Base-by-base conservation (phyloP, 2,888 invertebrate species). In the Micropterix aruncella region DNA sequence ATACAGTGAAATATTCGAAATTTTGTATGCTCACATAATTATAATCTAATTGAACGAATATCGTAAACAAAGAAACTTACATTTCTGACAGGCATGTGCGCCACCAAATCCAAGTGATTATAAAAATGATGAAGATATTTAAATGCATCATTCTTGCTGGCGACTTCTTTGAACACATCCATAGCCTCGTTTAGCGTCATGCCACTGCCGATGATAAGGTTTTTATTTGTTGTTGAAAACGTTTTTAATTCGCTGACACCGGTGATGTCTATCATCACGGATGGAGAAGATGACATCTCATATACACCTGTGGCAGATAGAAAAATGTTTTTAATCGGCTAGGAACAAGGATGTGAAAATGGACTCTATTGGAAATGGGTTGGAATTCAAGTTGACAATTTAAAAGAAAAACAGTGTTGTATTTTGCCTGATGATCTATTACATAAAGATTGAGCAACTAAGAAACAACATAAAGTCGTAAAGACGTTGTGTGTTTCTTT, bases 31-130 rank as follows among this genome's bases (percentile, higher is more conserved):
- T n/a, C n/a, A n/a, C n/a, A n/a, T n/a, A n/a, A n/a, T n/a, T n/a
- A n/a, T n/a, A n/a, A n/a, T n/a, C n/a, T n/a, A n/a, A n/a, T n/a
- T n/a, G n/a, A n/a, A n/a, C n/a, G n/a, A n/a, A n/a, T n/a, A n/a
- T n/a, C n/a, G n/a, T n/a, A n/a, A n/a, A 12, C 27, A 38, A 38
- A 14, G 7, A 38, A 47, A 64, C 76, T 70, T 59, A 83, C 83
- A 63, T 85, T 86, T 58, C 85, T 68, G 1, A 86, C 78, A 15
- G 83, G 77, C 2, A 79, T 70, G 57, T 78, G 80, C 0, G 84
- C 86, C 2, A 86, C 75, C 43, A 81, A 57, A 52, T 80, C 77
- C 48, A 85, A 60, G 56, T 86, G 85, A 16, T 74, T 61, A 17
- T 70, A 70, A 47, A 84, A 62, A 37, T 66, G 65, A 1, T 60